These are phyloP conservation scores for Xiphorhynchus elegans DNA, from an alignment of 2,113 vertebrate species.

Conservation along the genomic window DNA sequence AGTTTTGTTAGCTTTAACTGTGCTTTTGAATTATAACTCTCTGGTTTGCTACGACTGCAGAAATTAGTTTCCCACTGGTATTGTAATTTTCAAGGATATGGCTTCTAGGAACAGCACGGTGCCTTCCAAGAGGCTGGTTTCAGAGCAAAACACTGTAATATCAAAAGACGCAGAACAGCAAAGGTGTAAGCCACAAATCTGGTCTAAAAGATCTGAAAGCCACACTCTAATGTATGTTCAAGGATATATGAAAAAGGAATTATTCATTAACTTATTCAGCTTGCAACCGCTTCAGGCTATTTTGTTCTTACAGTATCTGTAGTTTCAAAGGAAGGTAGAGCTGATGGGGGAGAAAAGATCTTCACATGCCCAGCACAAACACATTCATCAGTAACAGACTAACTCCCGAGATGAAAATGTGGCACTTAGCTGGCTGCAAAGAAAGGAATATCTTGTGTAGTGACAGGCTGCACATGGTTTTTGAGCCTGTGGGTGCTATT, in stretches of 20 bases:
- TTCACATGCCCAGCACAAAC: conserved; percentile 18
- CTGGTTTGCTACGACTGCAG: background rate
- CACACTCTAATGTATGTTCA: conserved; percentile 25
- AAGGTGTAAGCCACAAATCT: conserved; percentile 5
- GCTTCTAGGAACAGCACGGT: background rate
- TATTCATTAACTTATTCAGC: conserved; percentile 64
- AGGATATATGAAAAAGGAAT: conserved; percentile 24
- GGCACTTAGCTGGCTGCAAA: conserved; percentile 18
- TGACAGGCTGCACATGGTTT: conserved; percentile 45
- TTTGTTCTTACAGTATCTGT: conserved; percentile 10
- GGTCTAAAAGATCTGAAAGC: conserved; percentile 22
- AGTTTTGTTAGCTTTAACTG: background rate
- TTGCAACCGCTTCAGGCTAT: conserved; percentile 10
- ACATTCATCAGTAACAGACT: conserved; percentile 27
- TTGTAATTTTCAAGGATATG: background rate
- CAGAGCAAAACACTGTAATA: background rate
- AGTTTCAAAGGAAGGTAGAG: conserved; percentile 43
- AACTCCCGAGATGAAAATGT: background rate
- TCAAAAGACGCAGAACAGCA: conserved; percentile 13
- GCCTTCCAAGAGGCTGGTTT: conserved; percentile 1
- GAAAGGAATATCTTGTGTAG: conserved; percentile 28
- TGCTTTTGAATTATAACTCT: conserved; percentile 1
- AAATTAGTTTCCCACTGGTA: background rate
- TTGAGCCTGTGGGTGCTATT: conserved; percentile 41
- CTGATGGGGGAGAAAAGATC: background rate